Base-by-base conservation (phyloP, 2,797 vertebrate genomes). In the Margarornis squamiger region DNA sequence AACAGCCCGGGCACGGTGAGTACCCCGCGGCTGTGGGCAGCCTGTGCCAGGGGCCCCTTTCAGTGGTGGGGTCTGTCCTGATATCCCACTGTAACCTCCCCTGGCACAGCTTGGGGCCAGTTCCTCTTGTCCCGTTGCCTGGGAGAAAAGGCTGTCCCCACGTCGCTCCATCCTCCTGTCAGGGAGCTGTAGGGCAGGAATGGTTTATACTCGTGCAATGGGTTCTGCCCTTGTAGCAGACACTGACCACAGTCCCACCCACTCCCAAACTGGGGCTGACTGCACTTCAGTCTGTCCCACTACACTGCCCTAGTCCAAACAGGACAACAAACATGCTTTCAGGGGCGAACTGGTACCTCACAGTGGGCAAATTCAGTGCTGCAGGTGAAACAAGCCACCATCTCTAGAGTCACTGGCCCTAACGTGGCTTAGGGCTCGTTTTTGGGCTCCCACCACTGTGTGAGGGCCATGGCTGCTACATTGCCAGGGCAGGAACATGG, bases 151-250 rank as follows among this genome's bases (percentile, higher is more conserved):
- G 12, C 3, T 4, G 12, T 6, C 22, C 5, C 8, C 29, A 2
- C 9, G 16, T 2, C 30, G 24, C 30, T 66, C 12, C 43, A 14
- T 15, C 24, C 23, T 16, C 34, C 34, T 10, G 7, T 26, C 51
- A 3, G 32, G 32, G n/a, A 36, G 39, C 27, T 14, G 72, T 36
- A 27, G 17, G 34, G 63, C 43, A 66, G 45, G 24, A n/a, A 12
- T 10, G 48, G 9, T n/a, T n/a, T 20, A 1, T 8, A 6, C 36
- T 15, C 2, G 0, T 6, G 10, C 1, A 17, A 5, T 23, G 55
- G 51, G 24, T 38, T 58, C 51, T 41, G 49, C 41, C 29, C 13
- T 39, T 11, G 0, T 2, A 21, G 38, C 6, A 58, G 30, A 12
- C 66, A 5, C 38, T 5, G 62, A 6, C 38, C 45, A 1, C 21